These are phyloP conservation scores for Crenichthys baileyi DNA, from an alignment of 2,797 vertebrate genomes.

Conservation along the genomic window DNA sequence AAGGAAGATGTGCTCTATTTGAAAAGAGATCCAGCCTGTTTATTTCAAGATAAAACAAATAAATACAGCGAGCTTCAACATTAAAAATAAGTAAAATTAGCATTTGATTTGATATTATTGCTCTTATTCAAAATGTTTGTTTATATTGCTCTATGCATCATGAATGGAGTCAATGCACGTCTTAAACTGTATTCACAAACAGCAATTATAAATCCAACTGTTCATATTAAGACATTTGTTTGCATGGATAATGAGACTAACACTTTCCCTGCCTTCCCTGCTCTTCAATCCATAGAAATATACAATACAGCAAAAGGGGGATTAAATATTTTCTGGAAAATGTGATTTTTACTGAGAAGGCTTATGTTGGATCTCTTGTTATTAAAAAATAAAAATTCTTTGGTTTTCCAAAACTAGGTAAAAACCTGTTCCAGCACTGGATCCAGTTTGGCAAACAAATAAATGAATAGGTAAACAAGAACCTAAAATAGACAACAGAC, in stretches of 20 bases:
- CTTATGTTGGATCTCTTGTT: background rate
- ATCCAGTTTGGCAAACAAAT: no score
- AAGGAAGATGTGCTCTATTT: no score
- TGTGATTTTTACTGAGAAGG: background rate
- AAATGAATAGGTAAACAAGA: no score
- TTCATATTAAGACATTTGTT: background rate
- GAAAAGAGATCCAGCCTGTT: no score
- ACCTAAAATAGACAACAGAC: background rate
- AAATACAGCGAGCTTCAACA: background rate
- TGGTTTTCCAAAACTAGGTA: background rate
- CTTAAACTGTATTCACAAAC: background rate
- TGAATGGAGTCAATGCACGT: background rate
- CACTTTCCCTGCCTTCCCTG: no score
- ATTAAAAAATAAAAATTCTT: background rate
- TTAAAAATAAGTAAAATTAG: background rate
- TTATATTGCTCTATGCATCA: background rate
- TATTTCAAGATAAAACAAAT: background rate
- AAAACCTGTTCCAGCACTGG: no score
- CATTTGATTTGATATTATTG: background rate
- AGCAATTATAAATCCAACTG: background rate
- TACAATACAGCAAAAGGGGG: no score
- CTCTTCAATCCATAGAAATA: no score
- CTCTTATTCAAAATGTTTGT: background rate
- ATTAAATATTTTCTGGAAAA: background rate
- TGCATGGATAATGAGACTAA: no score